Evolutionary conservation across 2,113 vertebrate genomes (phyloP).

Genomic region (Jacana jacana): DNA sequence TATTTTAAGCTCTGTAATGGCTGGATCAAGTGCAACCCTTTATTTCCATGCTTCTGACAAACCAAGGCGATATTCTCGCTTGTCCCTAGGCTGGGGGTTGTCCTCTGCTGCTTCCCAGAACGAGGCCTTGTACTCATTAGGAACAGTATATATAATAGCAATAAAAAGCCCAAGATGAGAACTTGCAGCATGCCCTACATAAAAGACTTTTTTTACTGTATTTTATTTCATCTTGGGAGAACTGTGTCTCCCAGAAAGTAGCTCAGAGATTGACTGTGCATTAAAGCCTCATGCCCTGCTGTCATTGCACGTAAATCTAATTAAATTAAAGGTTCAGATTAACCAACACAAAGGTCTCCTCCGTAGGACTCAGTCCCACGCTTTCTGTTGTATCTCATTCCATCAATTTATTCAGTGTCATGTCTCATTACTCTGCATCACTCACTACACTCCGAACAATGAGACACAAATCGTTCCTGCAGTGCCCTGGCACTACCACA

Average conservation of each 20-base stretch:
- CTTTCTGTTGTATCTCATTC: slow-evolving; percentile 57
- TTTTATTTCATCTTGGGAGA: slow-evolving; percentile 7
- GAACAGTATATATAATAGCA: neutral
- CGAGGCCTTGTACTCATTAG: neutral
- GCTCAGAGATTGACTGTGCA: neutral
- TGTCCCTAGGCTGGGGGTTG: neutral
- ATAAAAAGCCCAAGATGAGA: neutral
- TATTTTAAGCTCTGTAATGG: neutral
- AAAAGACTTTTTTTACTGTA: neutral
- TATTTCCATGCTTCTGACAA: neutral
- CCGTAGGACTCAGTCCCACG: slow-evolving; percentile 2
- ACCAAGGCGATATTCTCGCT: neutral
- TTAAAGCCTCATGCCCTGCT: slow-evolving; percentile 23
- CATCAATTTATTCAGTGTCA: slow-evolving; percentile 58
- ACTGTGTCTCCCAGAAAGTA: neutral
- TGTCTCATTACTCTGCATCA: slow-evolving; percentile 47
- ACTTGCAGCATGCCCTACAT: neutral
- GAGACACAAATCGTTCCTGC: slow-evolving; percentile 3
- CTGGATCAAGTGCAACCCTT: neutral
- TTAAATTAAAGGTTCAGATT: slow-evolving; percentile 56
- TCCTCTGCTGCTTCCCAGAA: neutral
- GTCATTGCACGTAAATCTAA: slow-evolving; percentile 51
- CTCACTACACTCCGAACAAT: slow-evolving; percentile 3
- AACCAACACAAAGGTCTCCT: slow-evolving; percentile 43
- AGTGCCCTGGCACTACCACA: neutral